phyloP scores from a whole-genome alignment of 2,888 invertebrate species.

The Spodoptera exigua region DNA sequence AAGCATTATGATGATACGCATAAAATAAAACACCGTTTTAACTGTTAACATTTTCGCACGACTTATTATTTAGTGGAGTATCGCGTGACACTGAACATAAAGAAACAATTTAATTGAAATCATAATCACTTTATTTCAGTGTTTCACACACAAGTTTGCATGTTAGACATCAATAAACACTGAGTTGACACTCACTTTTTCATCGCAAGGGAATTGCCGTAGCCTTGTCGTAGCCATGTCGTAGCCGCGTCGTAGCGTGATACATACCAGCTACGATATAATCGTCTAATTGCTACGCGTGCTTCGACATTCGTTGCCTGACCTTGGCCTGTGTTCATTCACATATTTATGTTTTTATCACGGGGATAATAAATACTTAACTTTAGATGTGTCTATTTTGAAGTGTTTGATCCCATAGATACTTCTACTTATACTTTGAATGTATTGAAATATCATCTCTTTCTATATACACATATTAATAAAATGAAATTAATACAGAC shows the following conservation, averaged over 20 bases:
- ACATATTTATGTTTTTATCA: conserved; percentile 19
- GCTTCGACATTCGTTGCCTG: conserved; percentile 38
- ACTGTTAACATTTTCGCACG: conserved; percentile 7
- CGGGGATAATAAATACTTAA: background rate
- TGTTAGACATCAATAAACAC: conserved; percentile 42
- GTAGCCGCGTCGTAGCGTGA: conserved; percentile 40
- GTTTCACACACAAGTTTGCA: conserved; percentile 37
- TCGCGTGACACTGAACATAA: conserved; percentile 19
- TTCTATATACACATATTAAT: no score
- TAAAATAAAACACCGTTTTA: background rate
- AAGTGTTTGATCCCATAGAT: background rate
- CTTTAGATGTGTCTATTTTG: background rate
- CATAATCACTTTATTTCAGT: conserved; percentile 38
- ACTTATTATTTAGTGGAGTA: background rate
- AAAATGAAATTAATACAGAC: no score
- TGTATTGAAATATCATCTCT: no score
- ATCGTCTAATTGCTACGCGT: conserved; percentile 24
- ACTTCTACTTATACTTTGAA: no score
- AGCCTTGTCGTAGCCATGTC: conserved; percentile 14
- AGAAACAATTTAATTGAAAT: conserved; percentile 27
- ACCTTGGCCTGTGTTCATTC: conserved; percentile 25
- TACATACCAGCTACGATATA: conserved; percentile 34
- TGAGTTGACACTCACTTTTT: conserved; percentile 28
- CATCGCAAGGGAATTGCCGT: conserved; percentile 20
- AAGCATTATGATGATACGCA: no score